Conservation (phyloP, 2,113 vertebrate species). For the Ptychochromis oligacanthus region DNA sequence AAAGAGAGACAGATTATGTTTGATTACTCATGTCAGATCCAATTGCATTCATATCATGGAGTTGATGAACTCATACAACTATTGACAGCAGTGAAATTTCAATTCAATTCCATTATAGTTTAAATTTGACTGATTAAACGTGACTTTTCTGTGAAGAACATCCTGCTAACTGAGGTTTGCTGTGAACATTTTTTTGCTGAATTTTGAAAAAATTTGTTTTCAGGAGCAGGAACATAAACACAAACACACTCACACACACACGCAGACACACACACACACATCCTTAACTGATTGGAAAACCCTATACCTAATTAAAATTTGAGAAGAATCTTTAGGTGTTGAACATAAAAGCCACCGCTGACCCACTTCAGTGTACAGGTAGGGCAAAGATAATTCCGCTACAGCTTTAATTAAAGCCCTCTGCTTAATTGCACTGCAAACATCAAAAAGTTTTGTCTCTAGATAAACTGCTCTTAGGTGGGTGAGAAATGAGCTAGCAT, state of each 20-base stretch:
- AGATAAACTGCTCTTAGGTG: neutral
- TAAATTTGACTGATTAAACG: neutral
- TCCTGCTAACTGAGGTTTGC: neutral
- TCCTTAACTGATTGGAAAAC: neutral
- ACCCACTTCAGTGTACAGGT: conserved; percentile 31
- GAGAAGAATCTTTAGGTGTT: conserved; percentile 18
- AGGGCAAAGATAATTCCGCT: conserved; percentile 6
- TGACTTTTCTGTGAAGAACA: neutral
- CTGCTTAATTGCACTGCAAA: conserved; percentile 17
- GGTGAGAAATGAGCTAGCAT: neutral
- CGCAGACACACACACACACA: neutral
- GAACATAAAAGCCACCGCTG: conserved; percentile 21
- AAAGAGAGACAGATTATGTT: conserved; percentile 47
- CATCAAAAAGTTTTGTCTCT: neutral
- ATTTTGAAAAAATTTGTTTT: neutral
- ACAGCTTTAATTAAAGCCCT: conserved; percentile 36
- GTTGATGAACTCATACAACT: conserved; percentile 43
- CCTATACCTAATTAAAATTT: conserved; percentile 32
- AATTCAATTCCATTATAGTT: conserved; percentile 32
- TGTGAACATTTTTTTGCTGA: neutral
- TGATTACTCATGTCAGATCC: conserved; percentile 58
- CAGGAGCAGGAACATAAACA: neutral
- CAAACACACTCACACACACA: neutral
- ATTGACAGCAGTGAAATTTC: conserved; percentile 48
- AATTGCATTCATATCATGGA: conserved; percentile 40